Percentiles rank a stretch among this genome's conserved stretches.
These are phyloP conservation scores for Diaperis boleti DNA, from an alignment of 2,888 invertebrate genomes.

Conservation along the genomic window DNA sequence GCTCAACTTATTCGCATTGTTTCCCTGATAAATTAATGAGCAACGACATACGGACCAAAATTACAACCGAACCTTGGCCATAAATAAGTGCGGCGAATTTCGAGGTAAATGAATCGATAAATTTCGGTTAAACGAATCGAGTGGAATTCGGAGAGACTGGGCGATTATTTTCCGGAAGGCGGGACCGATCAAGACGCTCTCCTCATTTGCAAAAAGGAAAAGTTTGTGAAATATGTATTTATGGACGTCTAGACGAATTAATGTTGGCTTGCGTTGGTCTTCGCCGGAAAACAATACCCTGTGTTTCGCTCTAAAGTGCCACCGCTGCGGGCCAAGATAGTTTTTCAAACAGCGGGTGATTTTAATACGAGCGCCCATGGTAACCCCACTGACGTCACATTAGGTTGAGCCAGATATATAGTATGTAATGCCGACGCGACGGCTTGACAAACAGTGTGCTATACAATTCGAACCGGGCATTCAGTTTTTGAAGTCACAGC, in stretches of 20 bases:
- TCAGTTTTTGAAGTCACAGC: too few species aligned
- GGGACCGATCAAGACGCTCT: slow-evolving; percentile 15
- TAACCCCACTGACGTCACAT: slow-evolving; percentile 34
- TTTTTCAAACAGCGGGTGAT: slow-evolving; percentile 56
- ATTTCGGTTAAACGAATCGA: slow-evolving; percentile 16
- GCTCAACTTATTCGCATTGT: slow-evolving; percentile 39
- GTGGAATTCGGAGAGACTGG: slow-evolving; percentile 12
- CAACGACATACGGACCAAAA: slow-evolving; percentile 31
- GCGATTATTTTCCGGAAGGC: slow-evolving; percentile 28
- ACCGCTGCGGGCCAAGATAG: slow-evolving; percentile 43
- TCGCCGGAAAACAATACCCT: slow-evolving; percentile 43
- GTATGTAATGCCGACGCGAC: too few species aligned
- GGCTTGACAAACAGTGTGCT: too few species aligned
- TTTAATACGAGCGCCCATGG: slow-evolving; percentile 48
- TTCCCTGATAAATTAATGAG: slow-evolving; percentile 41
- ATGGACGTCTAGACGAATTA: slow-evolving; percentile 47
- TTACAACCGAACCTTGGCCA: slow-evolving; percentile 27
- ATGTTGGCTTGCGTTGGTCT: slow-evolving; percentile 35
- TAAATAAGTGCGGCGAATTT: slow-evolving; percentile 29
- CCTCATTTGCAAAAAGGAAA: slow-evolving; percentile 33
- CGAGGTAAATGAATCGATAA: slow-evolving; percentile 29
- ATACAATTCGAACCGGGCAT: too few species aligned
- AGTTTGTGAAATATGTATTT: slow-evolving; percentile 44
- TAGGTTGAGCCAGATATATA: slow-evolving; percentile 19
- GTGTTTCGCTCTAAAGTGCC: slow-evolving; percentile 40